Evolutionary conservation across 2,113 vertebrate genomes (phyloP).

Genomic region (Syrrhaptes paradoxus): DNA sequence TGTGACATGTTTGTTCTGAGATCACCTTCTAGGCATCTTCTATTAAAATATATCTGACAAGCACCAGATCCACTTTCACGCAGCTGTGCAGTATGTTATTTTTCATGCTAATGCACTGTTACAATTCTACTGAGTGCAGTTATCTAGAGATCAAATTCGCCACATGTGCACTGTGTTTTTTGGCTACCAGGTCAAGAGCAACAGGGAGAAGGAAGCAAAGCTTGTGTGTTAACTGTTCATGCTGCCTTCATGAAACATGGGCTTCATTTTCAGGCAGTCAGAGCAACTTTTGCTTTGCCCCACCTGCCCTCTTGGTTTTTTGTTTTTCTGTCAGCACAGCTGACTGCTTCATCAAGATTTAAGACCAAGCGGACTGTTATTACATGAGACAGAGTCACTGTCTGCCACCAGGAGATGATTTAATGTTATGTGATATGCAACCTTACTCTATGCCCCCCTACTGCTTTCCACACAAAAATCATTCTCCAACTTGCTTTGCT

Average conservation of each 20-base stretch:
- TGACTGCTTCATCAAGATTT: constrained; percentile 53
- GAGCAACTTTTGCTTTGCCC: constrained; percentile 1
- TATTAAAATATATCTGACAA: constrained; percentile 63
- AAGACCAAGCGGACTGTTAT: constrained; percentile 42
- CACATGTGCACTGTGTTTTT: constrained; percentile 58
- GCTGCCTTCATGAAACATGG: constrained; percentile 11
- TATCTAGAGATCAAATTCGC: constrained; percentile 52
- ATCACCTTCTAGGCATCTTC: constrained; percentile 66
- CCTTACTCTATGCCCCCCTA: constrained; percentile 48
- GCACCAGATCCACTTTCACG: constrained; percentile 56
- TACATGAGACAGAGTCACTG: constrained; percentile 62
- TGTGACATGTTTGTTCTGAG: constrained; percentile 60
- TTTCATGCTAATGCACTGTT: constrained; percentile 56
- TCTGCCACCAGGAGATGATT: constrained; percentile 66
- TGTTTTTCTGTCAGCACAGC: constrained; percentile 31
- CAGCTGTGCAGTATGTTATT: constrained; percentile 59
- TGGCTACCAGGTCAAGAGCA: constrained; percentile 65
- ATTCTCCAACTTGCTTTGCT: constrained; percentile 41
- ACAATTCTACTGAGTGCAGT: constrained; percentile 54
- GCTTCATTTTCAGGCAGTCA: background rate
- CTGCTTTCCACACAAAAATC: constrained; percentile 57
- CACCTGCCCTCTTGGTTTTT: constrained; percentile 22
- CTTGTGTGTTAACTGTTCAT: background rate
- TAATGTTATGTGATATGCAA: constrained; percentile 68
- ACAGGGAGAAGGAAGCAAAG: background rate